Evolutionary conservation across 2,888 invertebrate genomes (phyloP).

Genomic region (Scaptomyza reducta): DNA sequence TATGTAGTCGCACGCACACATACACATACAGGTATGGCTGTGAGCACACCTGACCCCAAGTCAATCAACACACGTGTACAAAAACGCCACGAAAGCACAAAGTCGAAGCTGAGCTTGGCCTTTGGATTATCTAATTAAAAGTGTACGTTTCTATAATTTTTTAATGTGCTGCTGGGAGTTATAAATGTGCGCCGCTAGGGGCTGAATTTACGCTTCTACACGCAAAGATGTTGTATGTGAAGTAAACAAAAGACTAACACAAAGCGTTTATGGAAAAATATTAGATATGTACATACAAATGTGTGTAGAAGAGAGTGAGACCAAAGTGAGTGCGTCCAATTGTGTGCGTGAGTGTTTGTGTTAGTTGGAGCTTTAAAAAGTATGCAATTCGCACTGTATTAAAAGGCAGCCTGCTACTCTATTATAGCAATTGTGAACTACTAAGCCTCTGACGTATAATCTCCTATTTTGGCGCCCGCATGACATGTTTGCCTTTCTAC

Average conservation of each 20-base stretch:
- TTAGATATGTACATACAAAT: slow-evolving; percentile 1
- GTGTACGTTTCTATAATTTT: slow-evolving; percentile 7
- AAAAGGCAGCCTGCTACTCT: slow-evolving; percentile 7
- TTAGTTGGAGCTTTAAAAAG: slow-evolving; percentile 14
- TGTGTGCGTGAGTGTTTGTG: slow-evolving; percentile 21
- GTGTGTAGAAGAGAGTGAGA: slow-evolving; percentile 3
- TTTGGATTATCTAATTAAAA: slow-evolving; percentile 26
- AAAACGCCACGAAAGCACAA: slow-evolving; percentile 66
- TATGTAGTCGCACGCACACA: background rate
- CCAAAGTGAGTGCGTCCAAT: slow-evolving; percentile 6
- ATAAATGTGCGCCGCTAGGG: slow-evolving; percentile 15
- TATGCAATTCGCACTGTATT: slow-evolving; percentile 17
- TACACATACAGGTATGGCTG: slow-evolving; percentile 4
- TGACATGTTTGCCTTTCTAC: slow-evolving; percentile 32
- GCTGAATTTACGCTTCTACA: slow-evolving; percentile 21
- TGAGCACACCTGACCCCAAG: slow-evolving; percentile 29
- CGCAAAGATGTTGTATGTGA: slow-evolving; percentile 32
- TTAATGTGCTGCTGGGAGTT: background rate
- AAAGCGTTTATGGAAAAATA: slow-evolving; percentile 43
- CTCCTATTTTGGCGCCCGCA: slow-evolving; percentile 39
- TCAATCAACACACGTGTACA: slow-evolving; percentile 56
- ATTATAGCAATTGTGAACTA: slow-evolving; percentile 23
- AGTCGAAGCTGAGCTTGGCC: slow-evolving; percentile 51
- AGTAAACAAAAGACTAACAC: slow-evolving; percentile 69
- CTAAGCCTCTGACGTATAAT: slow-evolving; percentile 22